Conservation (phyloP, 1,140 invertebrate genomes). For the Cyclargus thomasi region DNA sequence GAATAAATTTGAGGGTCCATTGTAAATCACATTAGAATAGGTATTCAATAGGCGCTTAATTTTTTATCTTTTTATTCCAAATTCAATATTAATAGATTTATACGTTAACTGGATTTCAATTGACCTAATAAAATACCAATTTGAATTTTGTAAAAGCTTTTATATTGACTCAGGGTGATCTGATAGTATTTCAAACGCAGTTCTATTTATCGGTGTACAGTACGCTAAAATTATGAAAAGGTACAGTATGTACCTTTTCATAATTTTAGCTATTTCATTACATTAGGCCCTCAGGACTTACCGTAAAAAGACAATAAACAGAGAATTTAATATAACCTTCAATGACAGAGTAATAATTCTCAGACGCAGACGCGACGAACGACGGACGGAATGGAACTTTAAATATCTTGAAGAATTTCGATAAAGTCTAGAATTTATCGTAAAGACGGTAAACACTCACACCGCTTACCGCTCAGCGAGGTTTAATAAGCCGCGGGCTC, state of each 20-base stretch:
- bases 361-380: not conserved
- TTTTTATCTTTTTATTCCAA: not conserved
- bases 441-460: not conserved
- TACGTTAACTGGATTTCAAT: not conserved
- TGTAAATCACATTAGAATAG: not conserved
- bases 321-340: not conserved
- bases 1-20: constrained; percentile 1
- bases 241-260: not conserved
- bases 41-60: not conserved
- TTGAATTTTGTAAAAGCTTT: not conserved
- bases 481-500: not conserved
- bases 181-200: not conserved
- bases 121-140: not conserved
- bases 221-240: too few relatives aligned
- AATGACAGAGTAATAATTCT: not conserved
- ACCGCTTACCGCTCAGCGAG: not conserved
- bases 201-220: not conserved
- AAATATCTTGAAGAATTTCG: not conserved
- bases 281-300: not conserved
- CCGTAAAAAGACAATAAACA: not conserved
- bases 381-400: constrained; percentile 2
- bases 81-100: not conserved
- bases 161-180: not conserved
- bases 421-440: not conserved
- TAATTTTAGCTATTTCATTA: not conserved